Base-by-base conservation (phyloP, 2,113 vertebrate genomes). In the Saimiri boliviensis region DNA sequence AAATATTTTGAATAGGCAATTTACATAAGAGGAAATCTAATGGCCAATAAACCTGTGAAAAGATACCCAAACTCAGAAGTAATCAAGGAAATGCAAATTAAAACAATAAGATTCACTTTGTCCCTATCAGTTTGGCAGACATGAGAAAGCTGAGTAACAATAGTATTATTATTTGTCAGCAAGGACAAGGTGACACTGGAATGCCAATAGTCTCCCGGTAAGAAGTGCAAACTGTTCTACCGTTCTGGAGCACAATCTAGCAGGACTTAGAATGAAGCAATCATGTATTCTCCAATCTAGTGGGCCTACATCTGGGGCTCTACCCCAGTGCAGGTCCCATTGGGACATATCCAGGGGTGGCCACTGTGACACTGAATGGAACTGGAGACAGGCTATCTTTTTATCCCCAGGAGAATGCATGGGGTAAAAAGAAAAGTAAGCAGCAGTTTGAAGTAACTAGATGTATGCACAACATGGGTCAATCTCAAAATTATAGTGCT, bases 371-470 rank as follows among this genome's bases (percentile, higher is more conserved):
- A n/a, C 30, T 63, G 37, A 27, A 58, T 40, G 40, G 17, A 87
- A 90, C 63, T 49, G 27, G 23, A 3, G 35, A 68, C 35, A 25
- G 54, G 49, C 12, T 30, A 63, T 40, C n/a, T 82, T 45, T 83
- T 37, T 32, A 45, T 35, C 32, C 13, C 32, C 73, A 73, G 25
- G 45, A 87, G 58, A 58, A 90, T 42, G 20, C 16, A 19, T 2
- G 42, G 49, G 40, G n/a, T 42, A 49, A 89, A 91, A 30, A 47
- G 58, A 97, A 88, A 74, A 58, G 25, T 42, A 83, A 76, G 60
- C 74, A 90, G 52, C 60, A 92, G 25, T 79, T 71, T 88, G 71
- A 92, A 92, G 71, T 85, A 88, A 93, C 58, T n/a, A 77, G 76
- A 90, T 93, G 27, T 37, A 79, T 68, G 77, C 52, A 21, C 6